Evolutionary conservation across 2,888 invertebrate genomes (phyloP).

Genomic region (Proisotoma minuta): DNA sequence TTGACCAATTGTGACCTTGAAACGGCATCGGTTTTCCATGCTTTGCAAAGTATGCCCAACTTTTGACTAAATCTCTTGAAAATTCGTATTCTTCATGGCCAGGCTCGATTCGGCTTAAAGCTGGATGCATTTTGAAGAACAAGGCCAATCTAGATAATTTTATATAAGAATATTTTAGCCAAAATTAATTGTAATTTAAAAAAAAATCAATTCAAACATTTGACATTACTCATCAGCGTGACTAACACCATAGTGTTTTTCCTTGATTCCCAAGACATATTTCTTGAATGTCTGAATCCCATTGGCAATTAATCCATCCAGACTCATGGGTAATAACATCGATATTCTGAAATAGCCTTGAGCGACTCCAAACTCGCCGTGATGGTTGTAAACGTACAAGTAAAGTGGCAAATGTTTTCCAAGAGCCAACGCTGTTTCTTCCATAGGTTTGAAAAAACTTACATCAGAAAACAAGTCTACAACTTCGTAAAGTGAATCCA

Average conservation of each 20-base stretch:
- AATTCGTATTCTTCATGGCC: constrained; percentile 25
- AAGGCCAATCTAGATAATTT: too few relatives aligned
- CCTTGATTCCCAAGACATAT: constrained; percentile 21
- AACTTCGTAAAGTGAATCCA: constrained; percentile 28
- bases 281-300: constrained; percentile 17
- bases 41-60: constrained; percentile 30
- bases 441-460: constrained; percentile 32
- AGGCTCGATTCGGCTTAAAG: constrained; percentile 26
- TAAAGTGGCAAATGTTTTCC: constrained; percentile 20
- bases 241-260: constrained; percentile 26
- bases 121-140: constrained; percentile 34
- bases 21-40: constrained; percentile 26
- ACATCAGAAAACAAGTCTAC: constrained; percentile 36
- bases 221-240: constrained; percentile 28
- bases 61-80: constrained; percentile 24
- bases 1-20: constrained; percentile 23
- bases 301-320: constrained; percentile 31
- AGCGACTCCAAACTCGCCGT: constrained; percentile 33
- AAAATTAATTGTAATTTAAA: not conserved
- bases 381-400: constrained; percentile 28
- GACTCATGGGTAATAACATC: constrained; percentile 22
- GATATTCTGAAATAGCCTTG: constrained; percentile 31
- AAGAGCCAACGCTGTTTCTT: constrained; percentile 22
- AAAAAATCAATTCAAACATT: not conserved
- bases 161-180: too few relatives aligned